Evolutionary conservation across 2,797 vertebrate species (phyloP).

Genomic region (Rhabdomys pumilio): DNA sequence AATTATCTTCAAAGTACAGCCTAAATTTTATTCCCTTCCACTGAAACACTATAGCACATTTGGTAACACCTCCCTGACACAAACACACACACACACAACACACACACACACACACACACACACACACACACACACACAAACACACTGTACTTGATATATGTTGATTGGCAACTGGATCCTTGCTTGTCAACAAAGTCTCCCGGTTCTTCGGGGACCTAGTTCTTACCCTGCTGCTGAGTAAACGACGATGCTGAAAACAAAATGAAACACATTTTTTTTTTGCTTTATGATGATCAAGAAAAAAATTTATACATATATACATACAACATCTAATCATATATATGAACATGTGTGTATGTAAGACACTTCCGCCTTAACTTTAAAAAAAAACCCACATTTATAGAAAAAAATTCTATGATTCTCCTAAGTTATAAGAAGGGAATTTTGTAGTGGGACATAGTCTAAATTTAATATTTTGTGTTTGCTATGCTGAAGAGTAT

Average conservation of each 20-base stretch:
- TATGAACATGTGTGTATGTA: not conserved
- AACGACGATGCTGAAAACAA: not conserved
- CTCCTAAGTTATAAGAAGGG: not conserved
- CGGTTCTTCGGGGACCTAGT: not conserved
- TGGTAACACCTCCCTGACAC: not conserved
- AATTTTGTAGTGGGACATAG: slow-evolving; percentile 50
- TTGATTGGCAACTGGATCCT: not conserved
- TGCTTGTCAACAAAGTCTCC: not conserved
- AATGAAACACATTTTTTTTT: not conserved
- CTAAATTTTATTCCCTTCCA: not conserved
- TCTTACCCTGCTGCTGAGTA: not conserved
- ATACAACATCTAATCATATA: not conserved
- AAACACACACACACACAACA: not conserved
- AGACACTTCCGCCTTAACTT: slow-evolving; percentile 28
- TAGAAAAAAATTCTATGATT: slow-evolving; percentile 14
- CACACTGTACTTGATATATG: not conserved
- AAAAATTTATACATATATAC: not conserved
- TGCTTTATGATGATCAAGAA: slow-evolving; percentile 39
- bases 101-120: not conserved
- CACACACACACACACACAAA: not conserved
- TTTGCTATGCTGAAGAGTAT: slow-evolving; percentile 56
- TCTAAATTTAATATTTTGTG: slow-evolving; percentile 49
- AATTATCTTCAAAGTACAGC: not conserved
- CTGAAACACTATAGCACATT: not conserved
- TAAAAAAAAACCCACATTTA: not conserved